Percentiles rank a stretch among this genome's conserved stretches.
Evolutionary conservation across 2,797 vertebrate species (phyloP).

Genomic region (Sebastes cheni): DNA sequence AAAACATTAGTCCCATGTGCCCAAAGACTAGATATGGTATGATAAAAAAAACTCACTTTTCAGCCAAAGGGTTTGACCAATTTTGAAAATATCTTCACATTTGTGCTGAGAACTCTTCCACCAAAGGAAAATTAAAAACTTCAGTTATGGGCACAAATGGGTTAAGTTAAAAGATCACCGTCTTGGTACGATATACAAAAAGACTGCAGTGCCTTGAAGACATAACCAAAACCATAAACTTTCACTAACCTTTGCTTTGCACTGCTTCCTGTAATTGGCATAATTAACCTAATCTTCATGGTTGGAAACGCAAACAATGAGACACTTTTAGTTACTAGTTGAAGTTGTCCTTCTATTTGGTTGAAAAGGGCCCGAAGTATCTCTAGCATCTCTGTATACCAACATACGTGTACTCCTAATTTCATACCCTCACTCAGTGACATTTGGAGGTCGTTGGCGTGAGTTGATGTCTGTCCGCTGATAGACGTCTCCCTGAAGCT

Average conservation of each 20-base stretch:
- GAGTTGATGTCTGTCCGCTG: constrained; percentile 73
- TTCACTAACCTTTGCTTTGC: neutral
- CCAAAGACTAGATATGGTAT: no score
- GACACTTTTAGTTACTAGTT: neutral
- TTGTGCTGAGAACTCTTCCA: no score
- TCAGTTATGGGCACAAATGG: no score
- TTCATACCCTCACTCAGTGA: constrained; percentile 34
- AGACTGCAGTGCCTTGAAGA: neutral
- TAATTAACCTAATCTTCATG: neutral
- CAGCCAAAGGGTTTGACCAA: no score
- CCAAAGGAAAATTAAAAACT: no score
- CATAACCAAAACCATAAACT: neutral
- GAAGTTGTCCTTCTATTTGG: neutral
- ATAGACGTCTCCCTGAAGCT: constrained; percentile 67
- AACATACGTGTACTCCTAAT: neutral
- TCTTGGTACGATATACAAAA: neutral
- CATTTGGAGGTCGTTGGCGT: constrained; percentile 71
- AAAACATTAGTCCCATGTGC: no score
- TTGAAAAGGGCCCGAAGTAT: neutral
- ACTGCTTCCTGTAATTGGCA: neutral
- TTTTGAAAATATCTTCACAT: no score
- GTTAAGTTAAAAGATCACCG: neutral
- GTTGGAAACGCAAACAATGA: neutral
- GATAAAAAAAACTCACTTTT: no score
- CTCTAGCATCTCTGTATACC: neutral